Evolutionary conservation across 30 jellyfish, hydroid and myxozoan species (phyloP), one percentile per base, ranked within the genome.

Genomic region (Thelohanellus kitauei): DNA sequence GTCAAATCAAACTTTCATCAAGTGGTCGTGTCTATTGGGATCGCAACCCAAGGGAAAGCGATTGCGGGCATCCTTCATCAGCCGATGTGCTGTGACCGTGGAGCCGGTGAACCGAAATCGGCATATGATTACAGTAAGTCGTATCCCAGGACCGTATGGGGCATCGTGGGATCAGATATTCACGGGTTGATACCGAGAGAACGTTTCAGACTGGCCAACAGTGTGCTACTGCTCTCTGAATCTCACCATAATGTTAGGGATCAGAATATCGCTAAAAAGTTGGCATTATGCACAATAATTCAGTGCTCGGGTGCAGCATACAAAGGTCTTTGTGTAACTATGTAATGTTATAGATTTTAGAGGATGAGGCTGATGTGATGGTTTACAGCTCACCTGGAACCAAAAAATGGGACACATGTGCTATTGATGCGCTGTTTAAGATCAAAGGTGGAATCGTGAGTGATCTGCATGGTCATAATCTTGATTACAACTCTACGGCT

Each of bases 391-490:
- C 83, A 21, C 71, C 84, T 2, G 95, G 95, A 2, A 50, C 84
- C 33, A 75, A 75, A 37, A 75, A 75, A 45, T 75, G 95, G 95
- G 95, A 75, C 49, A 48, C 89, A 20, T 75, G 95, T 53, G 95
- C 89, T 30, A 78, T 88, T 1, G 95, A 75, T 32, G 80, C 89
- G 30, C 47, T 75, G 11, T 31, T 75, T n/a, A 47, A 56, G 5
- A 66, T 88, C 12, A 39, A 51, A 13, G 95, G 95, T 27, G 95
- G 95, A 14, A 35, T 39, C 19, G 23, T 75, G 39, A 75, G 88
- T 14, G 85, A 75, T 38, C 52, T 64, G 21, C 39, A 25, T 9
- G 84, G 83, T 17, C 47, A 33, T 3, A 51, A 48, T 25, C 64
- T 75, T 31, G 83, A 66, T 11, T 75, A 75, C 34, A 48, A 39